These are phyloP conservation scores for Uria aalge DNA, from an alignment of 2,113 vertebrate species.

Conservation along the genomic window DNA sequence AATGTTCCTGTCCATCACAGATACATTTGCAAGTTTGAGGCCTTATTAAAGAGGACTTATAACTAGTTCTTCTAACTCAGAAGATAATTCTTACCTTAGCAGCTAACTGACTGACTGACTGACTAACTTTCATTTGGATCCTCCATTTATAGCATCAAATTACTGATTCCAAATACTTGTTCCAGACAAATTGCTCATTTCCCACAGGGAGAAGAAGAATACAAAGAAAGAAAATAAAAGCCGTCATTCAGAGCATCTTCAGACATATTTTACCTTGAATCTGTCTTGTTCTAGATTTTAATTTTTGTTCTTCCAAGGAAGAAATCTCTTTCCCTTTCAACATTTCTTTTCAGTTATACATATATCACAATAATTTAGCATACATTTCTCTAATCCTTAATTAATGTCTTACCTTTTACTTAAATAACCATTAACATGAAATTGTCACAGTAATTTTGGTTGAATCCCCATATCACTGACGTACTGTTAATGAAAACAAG, in stretches of 20 bases:
- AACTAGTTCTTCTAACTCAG: neutral
- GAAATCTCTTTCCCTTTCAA: neutral
- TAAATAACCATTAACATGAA: constrained; percentile 19
- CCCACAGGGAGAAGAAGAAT: neutral
- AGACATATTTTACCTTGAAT: neutral
- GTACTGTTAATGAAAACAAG: constrained; percentile 27
- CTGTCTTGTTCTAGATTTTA: neutral
- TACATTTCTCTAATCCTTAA: constrained; percentile 31
- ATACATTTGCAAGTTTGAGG: neutral
- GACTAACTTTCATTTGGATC: neutral
- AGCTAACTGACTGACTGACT: neutral
- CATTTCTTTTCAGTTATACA: constrained; percentile 19
- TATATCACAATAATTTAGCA: constrained; percentile 56
- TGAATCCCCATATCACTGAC: neutral
- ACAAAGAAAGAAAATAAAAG: neutral
- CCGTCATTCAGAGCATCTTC: neutral
- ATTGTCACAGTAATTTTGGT: neutral
- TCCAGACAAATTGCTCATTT: neutral
- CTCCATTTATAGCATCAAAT: neutral
- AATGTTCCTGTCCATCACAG: neutral
- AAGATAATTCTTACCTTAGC: neutral
- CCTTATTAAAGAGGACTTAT: neutral
- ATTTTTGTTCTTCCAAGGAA: neutral
- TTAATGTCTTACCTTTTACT: constrained; percentile 25
- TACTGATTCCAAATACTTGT: neutral